A percentile compares a stretch with the other conserved stretches of the same genome.
These are phyloP conservation scores for Oncorhynchus masou DNA, from an alignment of 2,113 vertebrate genomes.

Conservation along the genomic window DNA sequence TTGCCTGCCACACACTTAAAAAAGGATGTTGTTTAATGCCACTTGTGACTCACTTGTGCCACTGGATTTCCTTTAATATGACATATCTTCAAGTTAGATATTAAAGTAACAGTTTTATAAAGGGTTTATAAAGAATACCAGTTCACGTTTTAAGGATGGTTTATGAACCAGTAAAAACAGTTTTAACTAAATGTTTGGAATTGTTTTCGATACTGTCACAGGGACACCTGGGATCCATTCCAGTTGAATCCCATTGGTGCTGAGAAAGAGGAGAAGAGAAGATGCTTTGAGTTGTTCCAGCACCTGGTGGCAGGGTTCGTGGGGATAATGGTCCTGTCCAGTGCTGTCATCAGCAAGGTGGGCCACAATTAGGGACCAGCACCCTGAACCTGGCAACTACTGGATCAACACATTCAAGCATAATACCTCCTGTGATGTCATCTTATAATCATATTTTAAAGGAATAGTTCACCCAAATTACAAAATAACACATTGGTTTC, in stretches of 20 bases:
- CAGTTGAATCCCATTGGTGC: slow-evolving; percentile 73
- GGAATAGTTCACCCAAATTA: too few relatives aligned
- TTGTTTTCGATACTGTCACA: slow-evolving; percentile 28
- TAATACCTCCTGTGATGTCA: too few relatives aligned
- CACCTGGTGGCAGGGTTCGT: slow-evolving; percentile 68
- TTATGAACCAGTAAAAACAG: not conserved
- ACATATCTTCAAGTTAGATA: not conserved
- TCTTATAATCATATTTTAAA: not conserved
- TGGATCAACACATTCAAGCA: too few relatives aligned
- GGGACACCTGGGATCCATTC: slow-evolving; percentile 80
- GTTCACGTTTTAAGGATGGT: not conserved
- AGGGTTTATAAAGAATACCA: too few relatives aligned
- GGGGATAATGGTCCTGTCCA: slow-evolving; percentile 66
- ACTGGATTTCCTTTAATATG: too few relatives aligned
- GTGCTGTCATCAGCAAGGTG: slow-evolving; percentile 73
- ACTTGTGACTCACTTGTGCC: too few relatives aligned
- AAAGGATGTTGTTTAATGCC: too few relatives aligned
- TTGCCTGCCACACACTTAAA: too few relatives aligned
- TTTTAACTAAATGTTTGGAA: slow-evolving; percentile 3
- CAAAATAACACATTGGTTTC: too few relatives aligned
- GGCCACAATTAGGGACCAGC: not conserved
- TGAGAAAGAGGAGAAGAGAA: slow-evolving; percentile 71
- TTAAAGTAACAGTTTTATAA: not conserved
- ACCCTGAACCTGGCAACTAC: not conserved
- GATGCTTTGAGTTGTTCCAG: slow-evolving; percentile 65